Base-by-base conservation (phyloP, 2,113 vertebrate genomes). In the Eolophus roseicapilla region DNA sequence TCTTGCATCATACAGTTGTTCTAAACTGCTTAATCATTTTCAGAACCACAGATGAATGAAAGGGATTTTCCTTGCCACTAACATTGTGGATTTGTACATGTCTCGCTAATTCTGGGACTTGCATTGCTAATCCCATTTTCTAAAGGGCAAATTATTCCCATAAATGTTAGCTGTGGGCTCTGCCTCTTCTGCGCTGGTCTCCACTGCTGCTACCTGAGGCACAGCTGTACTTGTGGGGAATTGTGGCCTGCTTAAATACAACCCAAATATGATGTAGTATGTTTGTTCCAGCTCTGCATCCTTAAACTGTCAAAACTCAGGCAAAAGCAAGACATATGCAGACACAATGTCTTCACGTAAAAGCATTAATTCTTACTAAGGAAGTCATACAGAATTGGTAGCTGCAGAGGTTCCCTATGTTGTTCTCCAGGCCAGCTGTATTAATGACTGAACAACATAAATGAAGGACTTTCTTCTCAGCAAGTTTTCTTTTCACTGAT, bases 91-190 rank as follows among this genome's bases (percentile, higher is more conserved):
- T 92, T 96, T 3, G 0, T 39, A 13, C 3, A 0, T 71, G 52
- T 53, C 41, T 90, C 44, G 74, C 57, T 73, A 91, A 79, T 90
- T 90, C 81, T 33, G 73, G 29, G 24, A 9, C 64, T 80, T 39
- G 86, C 44, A 29, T 7, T 86, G 62, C 31, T 96, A 96, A 96
- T 93, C 62, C 41, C 19, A 57, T 88, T 90, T 86, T 78, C 86
- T 79, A 59, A 68, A 69, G n/a, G 55, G 37, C 4, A 68, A 71
- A 82, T 65, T 37, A 46, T 82, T 84, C 44, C 74, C 82, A 41
- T 21, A 76, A 91, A 79, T 59, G 31, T 52, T 74, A 84, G 33
- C 65, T 87, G 50, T 71, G 85, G 85, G 50, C 46, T 94, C 55
- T 81, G 73, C 60, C 76, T 87, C n/a, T 17, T 41, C 73, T 68